These are phyloP conservation scores for Emmelina monodactyla DNA, from an alignment of 2,888 invertebrate species.

Conservation along the genomic window DNA sequence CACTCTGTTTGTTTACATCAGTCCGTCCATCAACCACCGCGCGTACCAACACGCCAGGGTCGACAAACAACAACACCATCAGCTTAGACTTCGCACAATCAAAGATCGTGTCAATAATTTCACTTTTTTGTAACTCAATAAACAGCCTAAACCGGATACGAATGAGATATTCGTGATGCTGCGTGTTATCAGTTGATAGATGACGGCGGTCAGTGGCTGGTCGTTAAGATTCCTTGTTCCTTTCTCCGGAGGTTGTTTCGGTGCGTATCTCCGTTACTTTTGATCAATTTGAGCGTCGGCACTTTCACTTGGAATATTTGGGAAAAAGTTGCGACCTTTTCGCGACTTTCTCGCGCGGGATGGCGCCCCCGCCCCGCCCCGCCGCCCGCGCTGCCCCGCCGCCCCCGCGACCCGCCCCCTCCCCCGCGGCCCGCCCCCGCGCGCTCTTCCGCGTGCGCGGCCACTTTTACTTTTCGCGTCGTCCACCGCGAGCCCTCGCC, in stretches of 20 bases:
- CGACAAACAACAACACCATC: no score
- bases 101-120: no score
- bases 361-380: slow-evolving; percentile 24
- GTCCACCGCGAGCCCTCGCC: slow-evolving; percentile 18
- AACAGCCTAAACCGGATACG: no score
- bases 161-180: no score
- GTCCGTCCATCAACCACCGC: no score
- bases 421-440: slow-evolving; percentile 24
- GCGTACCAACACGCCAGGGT: no score
- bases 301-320: slow-evolving; percentile 65
- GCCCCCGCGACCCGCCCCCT: slow-evolving; percentile 12
- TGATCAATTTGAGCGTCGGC: slow-evolving; percentile 39
- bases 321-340: slow-evolving; percentile 64
- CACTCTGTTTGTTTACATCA: no score
- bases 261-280: slow-evolving; percentile 26
- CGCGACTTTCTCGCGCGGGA: slow-evolving; percentile 42
- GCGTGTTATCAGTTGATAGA: no score
- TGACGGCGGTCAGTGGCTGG: no score
- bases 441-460: slow-evolving; percentile 46
- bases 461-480: slow-evolving; percentile 57
- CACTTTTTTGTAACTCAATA: no score
- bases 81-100: no score
- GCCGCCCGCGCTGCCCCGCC: slow-evolving; percentile 13
- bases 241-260: slow-evolving; percentile 6
- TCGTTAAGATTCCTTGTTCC: no score